phyloP scores from a whole-genome alignment of 2,113 vertebrate species.

The Erythrolamprus reginae region DNA sequence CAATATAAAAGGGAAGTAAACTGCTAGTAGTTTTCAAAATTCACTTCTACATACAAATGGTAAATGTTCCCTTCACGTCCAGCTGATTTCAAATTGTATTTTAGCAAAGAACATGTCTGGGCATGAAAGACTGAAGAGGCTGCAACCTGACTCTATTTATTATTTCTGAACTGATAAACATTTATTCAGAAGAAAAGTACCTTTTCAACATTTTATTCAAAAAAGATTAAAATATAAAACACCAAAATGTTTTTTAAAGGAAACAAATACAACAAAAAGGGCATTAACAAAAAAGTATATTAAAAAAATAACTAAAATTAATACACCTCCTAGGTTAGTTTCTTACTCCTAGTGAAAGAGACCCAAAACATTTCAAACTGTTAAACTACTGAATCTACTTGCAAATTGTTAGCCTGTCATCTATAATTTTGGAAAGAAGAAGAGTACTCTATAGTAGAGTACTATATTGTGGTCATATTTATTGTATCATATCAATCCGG shows the following conservation, averaged over 20 bases:
- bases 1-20: neutral
- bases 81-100: neutral
- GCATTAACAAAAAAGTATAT: neutral
- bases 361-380: neutral
- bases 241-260: neutral
- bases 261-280: neutral
- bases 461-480: neutral
- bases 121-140: constrained; percentile 24
- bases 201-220: neutral
- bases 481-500: too few species aligned
- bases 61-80: fast-evolving
- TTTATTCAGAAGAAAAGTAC: neutral
- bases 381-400: neutral
- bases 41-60: neutral
- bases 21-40: neutral
- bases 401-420: neutral
- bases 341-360: neutral
- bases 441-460: neutral
- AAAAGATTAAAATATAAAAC: neutral
- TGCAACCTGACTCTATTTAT: neutral
- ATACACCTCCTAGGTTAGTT: neutral
- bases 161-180: neutral
- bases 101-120: constrained; percentile 25
- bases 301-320: neutral
- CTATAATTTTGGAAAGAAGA: neutral